Conservation (phyloP, 2,113 vertebrate genomes). For the Leptobrachium ailaonicum region DNA sequence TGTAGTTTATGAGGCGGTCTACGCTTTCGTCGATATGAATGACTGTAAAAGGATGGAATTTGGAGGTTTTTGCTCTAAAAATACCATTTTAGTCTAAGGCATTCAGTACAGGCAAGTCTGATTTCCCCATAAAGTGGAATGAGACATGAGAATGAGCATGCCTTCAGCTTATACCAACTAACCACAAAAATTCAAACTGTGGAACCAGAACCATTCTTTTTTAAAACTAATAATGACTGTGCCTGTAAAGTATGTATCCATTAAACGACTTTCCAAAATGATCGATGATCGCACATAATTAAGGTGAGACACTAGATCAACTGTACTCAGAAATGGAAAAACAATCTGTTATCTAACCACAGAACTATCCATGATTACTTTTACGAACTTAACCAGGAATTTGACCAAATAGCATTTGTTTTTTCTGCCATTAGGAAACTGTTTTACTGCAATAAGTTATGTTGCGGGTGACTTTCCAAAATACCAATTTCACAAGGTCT, state of each 20-base stretch:
- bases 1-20: background rate
- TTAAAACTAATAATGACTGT: conserved; percentile 26
- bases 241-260: conserved; percentile 29
- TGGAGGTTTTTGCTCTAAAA: conserved; percentile 24
- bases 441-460: conserved; percentile 13
- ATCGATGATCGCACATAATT: conserved; percentile 41
- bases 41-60: conserved; percentile 37
- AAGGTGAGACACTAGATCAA: conserved; percentile 33
- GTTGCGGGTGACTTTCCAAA: conserved; percentile 13
- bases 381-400: conserved; percentile 20
- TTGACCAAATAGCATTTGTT: conserved; percentile 22
- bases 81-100: conserved; percentile 19
- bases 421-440: background rate
- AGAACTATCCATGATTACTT: conserved; percentile 19
- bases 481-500: background rate
- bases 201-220: conserved; percentile 22
- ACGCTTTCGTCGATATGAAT: conserved; percentile 9
- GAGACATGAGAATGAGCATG: conserved; percentile 29
- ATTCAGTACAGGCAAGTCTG: conserved; percentile 9
- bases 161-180: conserved; percentile 28
- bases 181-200: conserved; percentile 40
- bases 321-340: conserved; percentile 35
- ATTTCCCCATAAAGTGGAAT: conserved; percentile 43
- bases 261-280: conserved; percentile 27
- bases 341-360: conserved; percentile 33